phyloP scores from a whole-genome alignment of 1,140 invertebrate species.

The Halotydeus destructor region DNA sequence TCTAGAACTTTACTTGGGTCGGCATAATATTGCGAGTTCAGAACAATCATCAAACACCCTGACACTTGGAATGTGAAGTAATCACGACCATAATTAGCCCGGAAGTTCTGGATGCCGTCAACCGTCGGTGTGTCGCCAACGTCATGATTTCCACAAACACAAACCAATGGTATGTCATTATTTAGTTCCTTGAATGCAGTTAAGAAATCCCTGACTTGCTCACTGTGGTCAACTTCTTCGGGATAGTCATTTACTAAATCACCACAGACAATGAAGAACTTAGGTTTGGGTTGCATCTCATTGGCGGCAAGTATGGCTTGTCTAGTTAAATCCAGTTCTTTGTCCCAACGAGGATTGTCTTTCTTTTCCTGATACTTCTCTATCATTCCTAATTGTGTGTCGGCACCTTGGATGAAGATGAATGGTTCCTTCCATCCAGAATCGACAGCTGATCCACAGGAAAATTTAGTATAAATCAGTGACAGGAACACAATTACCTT shows the following conservation, averaged over 20 bases:
- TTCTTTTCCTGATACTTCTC: constrained; percentile 21
- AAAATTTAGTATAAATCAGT: too few relatives aligned
- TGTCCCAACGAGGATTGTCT: constrained; percentile 26
- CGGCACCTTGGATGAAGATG: constrained; percentile 32
- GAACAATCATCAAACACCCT: constrained; percentile 32
- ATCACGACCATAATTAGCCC: constrained; percentile 31
- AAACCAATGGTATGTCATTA: constrained; percentile 29
- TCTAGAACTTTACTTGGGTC: constrained; percentile 19
- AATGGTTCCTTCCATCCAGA: constrained; percentile 23
- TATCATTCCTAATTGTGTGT: constrained; percentile 33
- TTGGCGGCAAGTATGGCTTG: constrained; percentile 24
- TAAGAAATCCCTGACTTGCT: constrained; percentile 23
- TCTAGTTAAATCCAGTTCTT: constrained; percentile 27
- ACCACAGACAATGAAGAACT: constrained; percentile 35
- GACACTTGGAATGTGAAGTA: constrained; percentile 32
- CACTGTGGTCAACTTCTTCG: constrained; percentile 16
- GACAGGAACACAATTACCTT: too few relatives aligned
- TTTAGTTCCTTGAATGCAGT: constrained; percentile 26
- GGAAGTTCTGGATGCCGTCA: constrained; percentile 24
- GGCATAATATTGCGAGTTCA: constrained; percentile 32
- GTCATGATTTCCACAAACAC: constrained; percentile 37
- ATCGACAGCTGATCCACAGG: constrained; percentile 1
- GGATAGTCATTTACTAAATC: constrained; percentile 33
- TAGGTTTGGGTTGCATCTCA: constrained; percentile 22
- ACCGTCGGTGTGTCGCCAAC: constrained; percentile 30